Base-by-base conservation (phyloP, 2,113 vertebrate genomes). In the Balaeniceps rex region DNA sequence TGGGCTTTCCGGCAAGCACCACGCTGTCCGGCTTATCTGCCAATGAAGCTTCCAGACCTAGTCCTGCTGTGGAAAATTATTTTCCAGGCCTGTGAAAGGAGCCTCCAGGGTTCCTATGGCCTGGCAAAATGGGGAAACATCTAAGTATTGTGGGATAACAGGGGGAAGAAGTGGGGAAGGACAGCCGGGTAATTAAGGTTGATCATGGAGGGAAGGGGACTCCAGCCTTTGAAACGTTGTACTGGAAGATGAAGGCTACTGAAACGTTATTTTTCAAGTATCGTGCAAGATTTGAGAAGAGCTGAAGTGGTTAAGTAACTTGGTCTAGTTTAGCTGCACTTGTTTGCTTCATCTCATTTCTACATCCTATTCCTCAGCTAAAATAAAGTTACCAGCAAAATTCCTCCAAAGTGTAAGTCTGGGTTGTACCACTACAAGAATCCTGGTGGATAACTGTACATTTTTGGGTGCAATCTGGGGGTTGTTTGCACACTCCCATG, bases 401-500 rank as follows among this genome's bases (percentile, higher is more conserved):
- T 66, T 68, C 16, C 19, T 11, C 11, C 2, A 3, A 38, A 19
- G 11, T 19, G 38, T 74, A 55, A 34, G 12, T 34, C 51, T 47
- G 31, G 19, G 19, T 58, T 1, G 2, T 70, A 38, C 57, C 9
- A 38, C 21, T 57, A 11, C 14, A 38, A n/a, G 46, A 71, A 76
- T 58, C 36, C 52, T 29, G 4, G 14, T 36, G 36, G 10, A 21
- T 66, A 72, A 38, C 14, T 55, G 9, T 25, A 19, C 5, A 8
- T 52, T 83, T 34, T 51, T 63, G 68, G 40, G 12, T 74, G 11
- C 29, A 90, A 2, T 44, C 33, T 46, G n/a, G 18, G 11, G 0
- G 0, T 18, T 23, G 31, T 77, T 72, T 69, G 6, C 15, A 54
- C 6, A 5, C 12, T 65, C 5, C 0, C 18, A 12, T n/a, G 38